Conservation (phyloP, 92 coral and sea anemone species). For the Metridium senile region DNA sequence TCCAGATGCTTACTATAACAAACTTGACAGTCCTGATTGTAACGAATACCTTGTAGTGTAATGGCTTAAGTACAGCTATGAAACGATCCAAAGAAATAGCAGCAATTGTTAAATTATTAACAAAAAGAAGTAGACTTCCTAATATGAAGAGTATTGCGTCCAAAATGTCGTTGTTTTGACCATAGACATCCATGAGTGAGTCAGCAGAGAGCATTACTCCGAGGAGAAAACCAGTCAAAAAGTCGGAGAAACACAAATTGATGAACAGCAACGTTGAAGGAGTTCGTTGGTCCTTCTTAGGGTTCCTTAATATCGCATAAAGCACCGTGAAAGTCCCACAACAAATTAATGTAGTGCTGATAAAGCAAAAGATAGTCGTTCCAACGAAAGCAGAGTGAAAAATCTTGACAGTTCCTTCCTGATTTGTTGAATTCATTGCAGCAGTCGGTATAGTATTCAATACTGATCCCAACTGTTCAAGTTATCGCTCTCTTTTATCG, state of each 20-base stretch:
- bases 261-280: constrained; percentile 21
- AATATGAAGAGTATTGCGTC: constrained; percentile 15
- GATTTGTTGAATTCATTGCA: background rate
- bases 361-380: constrained; percentile 11
- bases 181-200: constrained; percentile 21
- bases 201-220: constrained; percentile 4
- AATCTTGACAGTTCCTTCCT: background rate
- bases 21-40: constrained; percentile 32
- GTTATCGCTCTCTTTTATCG: no score
- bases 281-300: constrained; percentile 5
- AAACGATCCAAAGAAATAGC: constrained; percentile 49
- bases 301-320: constrained; percentile 12
- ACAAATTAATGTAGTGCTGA: constrained; percentile 1
- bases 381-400: constrained; percentile 20
- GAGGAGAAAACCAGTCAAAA: constrained; percentile 16
- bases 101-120: constrained; percentile 41
- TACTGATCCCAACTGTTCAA: no score
- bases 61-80: constrained; percentile 45
- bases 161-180: constrained; percentile 13
- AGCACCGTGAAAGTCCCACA: constrained; percentile 11
- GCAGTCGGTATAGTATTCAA: no score
- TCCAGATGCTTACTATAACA: constrained; percentile 32
- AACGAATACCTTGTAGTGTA: constrained; percentile 24
- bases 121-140: constrained; percentile 34
- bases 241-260: constrained; percentile 14